Conservation (phyloP, 2,113 vertebrate species). For the Dascyllus trimaculatus region DNA sequence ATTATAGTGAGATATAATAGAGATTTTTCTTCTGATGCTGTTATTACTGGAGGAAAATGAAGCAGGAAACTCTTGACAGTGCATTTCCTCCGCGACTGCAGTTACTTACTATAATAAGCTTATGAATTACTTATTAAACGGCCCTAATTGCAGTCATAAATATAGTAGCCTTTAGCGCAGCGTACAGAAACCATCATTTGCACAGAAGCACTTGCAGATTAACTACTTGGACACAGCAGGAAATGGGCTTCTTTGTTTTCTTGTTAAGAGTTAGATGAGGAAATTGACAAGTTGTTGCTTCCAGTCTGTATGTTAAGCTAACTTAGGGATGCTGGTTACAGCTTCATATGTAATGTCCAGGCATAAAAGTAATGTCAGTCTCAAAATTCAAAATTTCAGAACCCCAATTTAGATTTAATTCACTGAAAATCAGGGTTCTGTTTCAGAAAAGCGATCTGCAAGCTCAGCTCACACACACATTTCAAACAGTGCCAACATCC, state of each 20-base stretch:
- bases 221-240: neutral
- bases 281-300: neutral
- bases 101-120: neutral
- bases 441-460: neutral
- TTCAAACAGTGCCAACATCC: no score
- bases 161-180: neutral
- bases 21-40: no score
- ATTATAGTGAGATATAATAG: no score
- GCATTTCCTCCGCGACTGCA: neutral
- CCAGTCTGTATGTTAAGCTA: neutral
- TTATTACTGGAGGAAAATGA: neutral
- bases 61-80: neutral
- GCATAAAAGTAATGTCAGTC: neutral
- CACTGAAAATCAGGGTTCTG: neutral
- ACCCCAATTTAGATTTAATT: no score
- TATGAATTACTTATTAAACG: neutral
- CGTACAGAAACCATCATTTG: neutral
- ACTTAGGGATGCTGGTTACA: neutral
- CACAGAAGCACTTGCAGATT: neutral
- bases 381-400: no score
- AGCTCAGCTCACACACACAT: no score
- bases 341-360: neutral
- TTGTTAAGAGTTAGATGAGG: no score
- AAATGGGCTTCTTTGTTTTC: neutral
- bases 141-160: neutral